Evolutionary conservation across 2,888 invertebrate species (phyloP).

Genomic region (Stenichneumon culpator): DNA sequence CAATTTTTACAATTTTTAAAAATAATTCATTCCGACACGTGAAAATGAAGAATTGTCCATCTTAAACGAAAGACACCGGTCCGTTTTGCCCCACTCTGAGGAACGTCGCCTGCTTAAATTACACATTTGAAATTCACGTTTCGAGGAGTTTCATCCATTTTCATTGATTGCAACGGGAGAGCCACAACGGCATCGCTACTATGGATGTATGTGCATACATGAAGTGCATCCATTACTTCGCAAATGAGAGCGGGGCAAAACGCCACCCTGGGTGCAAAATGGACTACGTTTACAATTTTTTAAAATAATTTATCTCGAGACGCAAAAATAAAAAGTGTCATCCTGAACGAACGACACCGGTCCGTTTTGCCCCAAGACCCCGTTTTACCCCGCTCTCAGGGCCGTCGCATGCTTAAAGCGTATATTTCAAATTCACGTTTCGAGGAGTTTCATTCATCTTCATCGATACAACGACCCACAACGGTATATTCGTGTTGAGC

Average conservation of each 20-base stretch:
- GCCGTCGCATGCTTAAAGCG: constrained; percentile 11
- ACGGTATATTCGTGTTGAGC: constrained; percentile 50
- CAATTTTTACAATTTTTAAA: too few species aligned
- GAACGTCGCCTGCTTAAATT: constrained; percentile 21
- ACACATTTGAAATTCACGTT: constrained; percentile 49
- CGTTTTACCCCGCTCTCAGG: not conserved
- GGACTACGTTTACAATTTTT: not conserved
- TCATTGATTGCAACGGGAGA: constrained; percentile 52
- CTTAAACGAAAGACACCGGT: too few species aligned
- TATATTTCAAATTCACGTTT: constrained; percentile 54
- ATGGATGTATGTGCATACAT: not conserved
- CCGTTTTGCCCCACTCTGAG: too few species aligned
- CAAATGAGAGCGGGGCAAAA: too few species aligned
- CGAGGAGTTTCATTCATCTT: constrained; percentile 61
- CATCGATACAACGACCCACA: constrained; percentile 56
- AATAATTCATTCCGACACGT: too few species aligned
- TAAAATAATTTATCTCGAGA: not conserved
- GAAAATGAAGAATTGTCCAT: too few species aligned
- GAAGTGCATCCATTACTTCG: too few species aligned
- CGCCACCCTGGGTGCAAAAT: not conserved
- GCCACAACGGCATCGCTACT: not conserved
- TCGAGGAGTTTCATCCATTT: constrained; percentile 58
- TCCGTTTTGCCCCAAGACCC: not conserved
- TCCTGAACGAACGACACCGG: not conserved
- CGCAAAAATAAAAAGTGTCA: not conserved